Base-by-base conservation (phyloP, 2,888 invertebrate genomes). In the Pheosia gnoma region DNA sequence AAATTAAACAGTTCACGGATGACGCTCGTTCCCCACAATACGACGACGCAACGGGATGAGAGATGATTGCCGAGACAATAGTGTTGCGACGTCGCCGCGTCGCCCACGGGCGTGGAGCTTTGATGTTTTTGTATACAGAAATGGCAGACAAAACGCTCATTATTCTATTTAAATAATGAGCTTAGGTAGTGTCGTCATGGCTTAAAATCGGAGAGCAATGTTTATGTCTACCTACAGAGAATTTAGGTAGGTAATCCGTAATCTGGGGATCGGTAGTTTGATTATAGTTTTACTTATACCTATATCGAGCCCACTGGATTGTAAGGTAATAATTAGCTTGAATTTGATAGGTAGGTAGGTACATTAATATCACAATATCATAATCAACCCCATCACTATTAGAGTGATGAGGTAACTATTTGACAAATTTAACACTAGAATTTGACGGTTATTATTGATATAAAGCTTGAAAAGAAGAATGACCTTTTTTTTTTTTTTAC, bases 101-200 rank as follows among this genome's bases (percentile, higher is more conserved):
- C 70, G 74, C 71, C 71, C 76, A 68, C 74, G 68, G 71, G 75
- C 71, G 57, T 61, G 77, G 68, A 69, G 70, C 69, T 71, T 66
- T 70, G 65, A 66, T 65, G 70, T 75, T 75, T 66, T 75, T 77
- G 75, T 75, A 77, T 71, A 74, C 77, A 71, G 64, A 58, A 59
- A 62, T 64, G 65, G 72, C 59, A 66, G 64, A 80, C 81, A 82
- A 81, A 79, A 70, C 75, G 53, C 71, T 74, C 81, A 77, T 82
- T 81, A 79, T 81, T 76, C 74, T 74, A 79, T 78, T 81, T 75
- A 75, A 75, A 72, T 80, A 79, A 81, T 79, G 81, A 79, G 77
- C 80, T 70, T 69, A 65, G 60, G 25, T 25, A 25, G 25, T 25
- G 25, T 25, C 69, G 71, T 59, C 60, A 58, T 65, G 71, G 65